phyloP scores from a whole-genome alignment of 2,797 vertebrate species.

The Cirrhinus molitorella region DNA sequence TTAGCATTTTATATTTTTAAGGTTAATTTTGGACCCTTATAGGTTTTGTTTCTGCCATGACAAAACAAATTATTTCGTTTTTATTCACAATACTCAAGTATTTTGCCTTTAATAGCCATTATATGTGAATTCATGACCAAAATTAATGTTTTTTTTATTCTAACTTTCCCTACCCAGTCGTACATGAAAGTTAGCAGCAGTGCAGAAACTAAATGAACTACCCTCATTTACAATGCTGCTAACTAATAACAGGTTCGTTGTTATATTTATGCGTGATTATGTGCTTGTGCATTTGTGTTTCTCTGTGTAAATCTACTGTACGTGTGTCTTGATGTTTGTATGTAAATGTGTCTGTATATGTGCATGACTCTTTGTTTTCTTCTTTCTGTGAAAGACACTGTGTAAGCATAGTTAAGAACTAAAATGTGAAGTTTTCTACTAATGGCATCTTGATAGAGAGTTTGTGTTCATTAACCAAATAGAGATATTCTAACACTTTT shows the following conservation, averaged over 20 bases:
- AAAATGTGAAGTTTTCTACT: conserved; percentile 82
- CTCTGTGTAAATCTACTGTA: conserved; percentile 60
- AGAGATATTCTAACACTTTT: conserved; percentile 64
- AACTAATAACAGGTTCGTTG: conserved; percentile 77
- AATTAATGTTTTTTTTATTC: conserved; percentile 42
- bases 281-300: conserved; percentile 50
- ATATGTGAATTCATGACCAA: conserved; percentile 39
- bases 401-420: conserved; percentile 80
- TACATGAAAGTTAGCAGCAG: conserved; percentile 69
- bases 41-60: conserved; percentile 9
- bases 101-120: conserved; percentile 1
- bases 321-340: conserved; percentile 54
- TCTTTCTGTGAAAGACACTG: conserved; percentile 98
- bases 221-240: conserved; percentile 85
- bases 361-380: conserved; percentile 72
- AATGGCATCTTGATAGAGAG: conserved; percentile 67
- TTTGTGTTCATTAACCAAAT: conserved; percentile 73
- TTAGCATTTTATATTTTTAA: background rate
- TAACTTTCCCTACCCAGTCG: conserved; percentile 62
- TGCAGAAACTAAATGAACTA: conserved; percentile 72
- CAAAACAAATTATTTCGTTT: background rate
- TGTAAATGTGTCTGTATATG: conserved; percentile 69
- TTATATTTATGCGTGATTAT: conserved; percentile 64
- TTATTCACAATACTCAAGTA: conserved; percentile 5
- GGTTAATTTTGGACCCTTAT: background rate